Evolutionary conservation across 2,888 invertebrate genomes (phyloP), one percentile per base, ranked within the genome.

Genomic region (Pheosia gnoma): DNA sequence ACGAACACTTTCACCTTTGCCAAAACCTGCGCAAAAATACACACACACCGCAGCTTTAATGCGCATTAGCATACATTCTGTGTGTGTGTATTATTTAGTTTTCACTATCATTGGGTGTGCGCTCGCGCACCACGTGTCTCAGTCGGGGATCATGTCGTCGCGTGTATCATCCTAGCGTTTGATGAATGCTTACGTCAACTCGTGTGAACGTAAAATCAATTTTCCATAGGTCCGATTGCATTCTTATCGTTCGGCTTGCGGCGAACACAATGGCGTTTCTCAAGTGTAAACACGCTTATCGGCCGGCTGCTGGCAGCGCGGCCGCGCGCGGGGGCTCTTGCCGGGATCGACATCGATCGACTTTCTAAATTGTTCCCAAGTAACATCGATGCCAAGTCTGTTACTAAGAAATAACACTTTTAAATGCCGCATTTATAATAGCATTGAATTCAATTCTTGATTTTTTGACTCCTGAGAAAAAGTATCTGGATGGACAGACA

Each of bases 1-100:
- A 84, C 83, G 85, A 87, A 83, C 87, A 91, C 93, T 93, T 93
- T 93, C 93, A 88, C 93, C 89, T 81, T 77, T 79, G 84, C 87
- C 88, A 84, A 89, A 89, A 88, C 85, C 78, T 76, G 79, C 85
- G 83, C 86, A 84, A 87, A 84, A 86, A 82, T 81, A 79, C 65
- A 61, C 64, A 66, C 71, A 61, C 68, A 61, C 74, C 60, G 68
- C 68, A 68, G 43, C 13, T 62, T 75, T 70, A 77, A 71, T 68
- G 76, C 75, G 75, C 78, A 77, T 78, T 79, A 78, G 66, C 78
- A 79, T 76, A 78, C 66, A 78, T 55, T 36, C n/a, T 75, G 74
- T 70, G 75, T 66, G 71, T 66, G 68, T 65, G 67, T 63, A 72
- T 77, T 77, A 77, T 79, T 80, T 77, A n/a, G 25, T 52, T 4